phyloP scores from a whole-genome alignment of 2,113 vertebrate species.

The Leptocoma aspasia region DNA sequence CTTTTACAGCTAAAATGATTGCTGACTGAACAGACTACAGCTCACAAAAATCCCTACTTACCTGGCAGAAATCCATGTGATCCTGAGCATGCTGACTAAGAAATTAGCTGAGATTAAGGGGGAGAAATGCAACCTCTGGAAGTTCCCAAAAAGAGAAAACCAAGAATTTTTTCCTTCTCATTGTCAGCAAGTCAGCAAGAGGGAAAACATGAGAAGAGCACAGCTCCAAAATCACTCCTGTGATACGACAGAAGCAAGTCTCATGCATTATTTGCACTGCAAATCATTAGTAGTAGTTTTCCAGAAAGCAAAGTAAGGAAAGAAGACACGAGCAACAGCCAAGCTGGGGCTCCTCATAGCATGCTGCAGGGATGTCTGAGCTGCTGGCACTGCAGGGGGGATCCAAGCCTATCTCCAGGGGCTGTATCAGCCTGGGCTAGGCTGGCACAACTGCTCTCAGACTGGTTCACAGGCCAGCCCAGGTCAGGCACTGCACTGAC shows the following conservation, averaged over 20 bases:
- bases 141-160: slow-evolving; percentile 1
- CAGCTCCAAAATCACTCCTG: not conserved
- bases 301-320: not conserved
- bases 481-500: rapidly evolving
- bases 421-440: not conserved
- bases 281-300: not conserved
- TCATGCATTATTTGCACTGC: not conserved
- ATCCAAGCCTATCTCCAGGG: not conserved
- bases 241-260: not conserved
- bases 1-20: slow-evolving; percentile 47
- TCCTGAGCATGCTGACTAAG: not conserved
- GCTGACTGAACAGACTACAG: not conserved
- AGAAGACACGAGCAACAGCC: not conserved
- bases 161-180: not conserved
- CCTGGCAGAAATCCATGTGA: slow-evolving; percentile 32
- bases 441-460: not conserved
- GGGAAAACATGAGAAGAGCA: not conserved
- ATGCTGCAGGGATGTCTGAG: not conserved
- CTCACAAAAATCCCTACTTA: not conserved
- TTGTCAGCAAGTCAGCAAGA: not conserved
- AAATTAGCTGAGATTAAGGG: not conserved
- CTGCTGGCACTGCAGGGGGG: not conserved
- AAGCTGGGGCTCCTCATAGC: not conserved
- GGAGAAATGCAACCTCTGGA: not conserved
- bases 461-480: not conserved